These are phyloP conservation scores for Drosophila athabasca DNA, from an alignment of 1,140 invertebrate genomes.

Conservation along the genomic window DNA sequence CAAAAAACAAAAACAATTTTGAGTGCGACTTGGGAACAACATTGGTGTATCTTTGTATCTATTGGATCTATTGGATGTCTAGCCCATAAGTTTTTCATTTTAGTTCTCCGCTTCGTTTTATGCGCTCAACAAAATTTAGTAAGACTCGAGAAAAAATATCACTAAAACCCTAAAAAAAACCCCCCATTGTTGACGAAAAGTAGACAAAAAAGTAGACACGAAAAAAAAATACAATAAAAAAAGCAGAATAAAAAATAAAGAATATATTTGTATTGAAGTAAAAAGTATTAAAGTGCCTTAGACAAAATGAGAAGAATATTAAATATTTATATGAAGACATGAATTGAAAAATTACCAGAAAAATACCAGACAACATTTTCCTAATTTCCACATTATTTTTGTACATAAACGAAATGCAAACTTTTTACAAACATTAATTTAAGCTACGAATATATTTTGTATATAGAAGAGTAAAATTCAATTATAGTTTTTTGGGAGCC, in stretches of 20 bases:
- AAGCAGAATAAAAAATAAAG: constrained; percentile 30
- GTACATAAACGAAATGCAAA: constrained; percentile 54
- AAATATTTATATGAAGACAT: constrained; percentile 33
- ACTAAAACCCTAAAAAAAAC: constrained; percentile 44
- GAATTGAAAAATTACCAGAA: background rate
- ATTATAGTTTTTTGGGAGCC: background rate
- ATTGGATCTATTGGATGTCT: constrained; percentile 40
- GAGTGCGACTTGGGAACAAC: constrained; percentile 71
- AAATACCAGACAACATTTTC: background rate
- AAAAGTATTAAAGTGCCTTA: constrained; percentile 80
- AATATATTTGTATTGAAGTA: constrained; percentile 48
- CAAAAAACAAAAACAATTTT: constrained; percentile 22
- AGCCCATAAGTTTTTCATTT: constrained; percentile 33
- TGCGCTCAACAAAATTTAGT: constrained; percentile 53
- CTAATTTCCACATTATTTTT: constrained; percentile 55
- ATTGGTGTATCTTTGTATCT: constrained; percentile 63
- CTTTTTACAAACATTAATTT: constrained; percentile 17
- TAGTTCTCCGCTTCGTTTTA: constrained; percentile 37
- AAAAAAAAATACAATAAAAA: constrained; percentile 31
- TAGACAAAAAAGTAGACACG: constrained; percentile 34
- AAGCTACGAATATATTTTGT: constrained; percentile 23
- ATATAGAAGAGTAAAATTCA: constrained; percentile 48
- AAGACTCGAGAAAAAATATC: constrained; percentile 30
- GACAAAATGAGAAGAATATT: constrained; percentile 50
- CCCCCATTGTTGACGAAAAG: constrained; percentile 39